These are phyloP conservation scores for Cardiocondyla obscurior DNA, from an alignment of 1,140 invertebrate species.

Conservation along the genomic window DNA sequence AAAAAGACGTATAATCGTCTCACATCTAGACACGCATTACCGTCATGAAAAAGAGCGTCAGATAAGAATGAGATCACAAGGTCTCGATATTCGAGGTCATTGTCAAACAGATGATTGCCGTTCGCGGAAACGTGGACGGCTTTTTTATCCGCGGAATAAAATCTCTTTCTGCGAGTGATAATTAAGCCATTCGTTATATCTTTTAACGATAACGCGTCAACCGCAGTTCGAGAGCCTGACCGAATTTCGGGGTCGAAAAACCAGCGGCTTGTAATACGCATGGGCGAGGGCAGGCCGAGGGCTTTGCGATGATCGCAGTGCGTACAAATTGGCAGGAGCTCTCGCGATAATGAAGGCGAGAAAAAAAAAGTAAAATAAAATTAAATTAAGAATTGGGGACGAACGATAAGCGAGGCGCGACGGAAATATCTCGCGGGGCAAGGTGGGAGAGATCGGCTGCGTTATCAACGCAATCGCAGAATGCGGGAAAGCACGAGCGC, in stretches of 20 bases:
- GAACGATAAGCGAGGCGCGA: neutral
- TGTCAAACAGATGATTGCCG: constrained; percentile 23
- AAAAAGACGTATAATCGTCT: constrained; percentile 4
- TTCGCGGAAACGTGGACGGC: constrained; percentile 10
- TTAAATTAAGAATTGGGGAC: too few relatives aligned
- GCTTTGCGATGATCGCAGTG: too few relatives aligned
- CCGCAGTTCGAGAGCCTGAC: too few relatives aligned
- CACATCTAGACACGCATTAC: constrained; percentile 13
- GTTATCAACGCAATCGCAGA: neutral
- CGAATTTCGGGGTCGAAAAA: neutral
- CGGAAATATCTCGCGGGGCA: neutral
- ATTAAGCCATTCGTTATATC: too few relatives aligned
- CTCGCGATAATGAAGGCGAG: neutral
- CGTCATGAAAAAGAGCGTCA: constrained; percentile 2
- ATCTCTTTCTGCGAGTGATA: too few relatives aligned
- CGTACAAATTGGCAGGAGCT: neutral
- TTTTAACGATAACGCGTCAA: too few relatives aligned
- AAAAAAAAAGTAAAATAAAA: neutral
- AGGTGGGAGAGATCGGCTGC: neutral
- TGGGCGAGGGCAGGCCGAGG: too few relatives aligned
- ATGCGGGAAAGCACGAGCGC: neutral
- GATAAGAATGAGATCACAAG: constrained; percentile 32
- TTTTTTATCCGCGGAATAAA: too few relatives aligned
- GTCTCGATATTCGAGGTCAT: constrained; percentile 51
- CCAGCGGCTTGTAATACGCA: neutral